Evolutionary conservation across 2,888 invertebrate species (phyloP).

Genomic region (Syritta pipiens): DNA sequence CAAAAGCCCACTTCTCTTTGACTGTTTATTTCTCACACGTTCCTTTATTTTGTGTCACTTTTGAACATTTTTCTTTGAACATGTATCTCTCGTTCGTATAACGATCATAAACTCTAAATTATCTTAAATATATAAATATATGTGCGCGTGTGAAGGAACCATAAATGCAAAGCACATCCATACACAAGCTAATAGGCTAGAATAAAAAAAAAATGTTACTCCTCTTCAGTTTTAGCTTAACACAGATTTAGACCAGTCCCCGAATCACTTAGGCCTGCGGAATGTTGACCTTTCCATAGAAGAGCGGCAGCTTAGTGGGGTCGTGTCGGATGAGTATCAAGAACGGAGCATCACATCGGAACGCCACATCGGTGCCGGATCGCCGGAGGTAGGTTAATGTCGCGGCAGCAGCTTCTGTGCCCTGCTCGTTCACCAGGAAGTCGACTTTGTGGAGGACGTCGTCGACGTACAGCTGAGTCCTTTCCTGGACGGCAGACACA

Average conservation of each 20-base stretch:
- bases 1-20: no score
- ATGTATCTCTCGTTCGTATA: conserved; percentile 4
- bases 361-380: conserved; percentile 80
- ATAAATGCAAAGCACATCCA: conserved; percentile 3
- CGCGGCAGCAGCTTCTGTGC: conserved; percentile 84
- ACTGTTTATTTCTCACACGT: conserved; percentile 4
- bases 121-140: conserved; percentile 17
- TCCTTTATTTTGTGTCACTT: conserved; percentile 11
- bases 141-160: not conserved
- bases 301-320: conserved; percentile 82
- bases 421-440: conserved; percentile 83
- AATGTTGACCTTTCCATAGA: conserved; percentile 83
- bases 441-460: conserved; percentile 83
- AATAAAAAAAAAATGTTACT: no score
- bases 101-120: conserved; percentile 3
- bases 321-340: conserved; percentile 85
- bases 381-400: conserved; percentile 81
- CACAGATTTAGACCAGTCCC: conserved; percentile 13
- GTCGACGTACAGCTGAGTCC: conserved; percentile 81
- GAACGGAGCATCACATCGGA: conserved; percentile 84
- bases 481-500: conserved; percentile 12
- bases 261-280: conserved; percentile 2
- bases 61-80: not conserved
- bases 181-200: no score
- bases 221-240: conserved; percentile 12